phyloP scores from a whole-genome alignment of 2,113 vertebrate species.

The Zosterops japonicus region DNA sequence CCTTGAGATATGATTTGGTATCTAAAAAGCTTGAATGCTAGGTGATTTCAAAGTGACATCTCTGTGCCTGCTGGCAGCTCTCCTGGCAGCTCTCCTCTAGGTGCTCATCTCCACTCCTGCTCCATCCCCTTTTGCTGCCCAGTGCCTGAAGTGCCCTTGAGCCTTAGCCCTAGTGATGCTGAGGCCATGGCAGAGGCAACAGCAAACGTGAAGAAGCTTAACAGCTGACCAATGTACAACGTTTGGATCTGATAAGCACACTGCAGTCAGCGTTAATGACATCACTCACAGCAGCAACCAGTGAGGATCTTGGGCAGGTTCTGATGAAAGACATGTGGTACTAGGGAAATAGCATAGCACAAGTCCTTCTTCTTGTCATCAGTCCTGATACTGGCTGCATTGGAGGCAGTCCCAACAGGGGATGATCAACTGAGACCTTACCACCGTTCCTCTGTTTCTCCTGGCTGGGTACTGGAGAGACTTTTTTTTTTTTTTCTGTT shows the following conservation, averaged over 20 bases:
- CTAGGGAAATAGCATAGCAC: not conserved
- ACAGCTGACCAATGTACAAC: not conserved
- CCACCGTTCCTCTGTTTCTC: not conserved
- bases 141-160: not conserved
- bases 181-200: not conserved
- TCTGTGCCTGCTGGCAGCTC: not conserved
- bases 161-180: not conserved
- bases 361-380: not conserved
- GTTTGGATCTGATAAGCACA: not conserved
- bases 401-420: not conserved
- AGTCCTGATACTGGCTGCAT: rapidly evolving
- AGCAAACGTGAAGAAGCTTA: not conserved
- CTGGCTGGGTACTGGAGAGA: not conserved
- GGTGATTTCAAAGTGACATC: not conserved
- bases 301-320: not conserved
- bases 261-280: not conserved
- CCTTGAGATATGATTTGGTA: not conserved
- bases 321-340: not conserved
- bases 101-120: not conserved
- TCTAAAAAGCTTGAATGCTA: not conserved
- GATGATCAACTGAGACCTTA: rapidly evolving
- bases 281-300: not conserved
- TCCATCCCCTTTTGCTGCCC: not conserved
- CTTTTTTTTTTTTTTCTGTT: not conserved
- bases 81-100: not conserved